Evolutionary conservation across 2,797 vertebrate genomes (phyloP), one percentile per base, ranked within the genome.

Genomic region (Enteromius viviparus): DNA sequence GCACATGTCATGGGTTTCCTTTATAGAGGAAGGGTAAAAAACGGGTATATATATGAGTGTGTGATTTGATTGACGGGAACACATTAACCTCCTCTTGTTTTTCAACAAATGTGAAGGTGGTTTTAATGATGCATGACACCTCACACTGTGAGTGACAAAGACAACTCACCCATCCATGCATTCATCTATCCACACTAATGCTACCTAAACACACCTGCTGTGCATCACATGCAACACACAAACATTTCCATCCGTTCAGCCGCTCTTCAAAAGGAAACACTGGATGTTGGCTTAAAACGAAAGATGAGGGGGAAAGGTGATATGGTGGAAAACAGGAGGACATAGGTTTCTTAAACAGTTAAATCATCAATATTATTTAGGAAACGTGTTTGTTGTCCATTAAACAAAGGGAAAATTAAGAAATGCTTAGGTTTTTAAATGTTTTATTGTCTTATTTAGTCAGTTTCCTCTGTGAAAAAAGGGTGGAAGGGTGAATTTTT

Each of bases 21-120:
- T 80, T 69, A n/a, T 47, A 17, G 29, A 75, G 42, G 21, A 65
- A 75, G 45, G 70, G 65, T 37, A 47, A 84, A 83, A 71, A 75
- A 32, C 4, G 53, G 1, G 64, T 86, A 84, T 78, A 84, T 78
- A 84, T 87, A 62, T 78, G 83, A 77, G 82, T 81, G 64, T 81
- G 77, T 10, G 26, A 60, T 80, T 15, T 76, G 78, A 87, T 65
- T 64, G 74, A 74, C 53, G 4, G 70, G 37, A 76, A 29, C 81
- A 78, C 37, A 72, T 85, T 86, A 79, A 81, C 65, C 76, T 65
- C 71, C 65, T 58, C 49, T 32, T 60, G 49, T 70, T 87, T 71
- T 64, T 77, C 74, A 55, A 53, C 49, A 69, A 60, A 81, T 75
- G 79, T 77, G 49, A 71, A 81, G 65, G 69, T 83, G 68, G 5